phyloP scores from a whole-genome alignment of 2,888 invertebrate species.

The Stenurella melanura region DNA sequence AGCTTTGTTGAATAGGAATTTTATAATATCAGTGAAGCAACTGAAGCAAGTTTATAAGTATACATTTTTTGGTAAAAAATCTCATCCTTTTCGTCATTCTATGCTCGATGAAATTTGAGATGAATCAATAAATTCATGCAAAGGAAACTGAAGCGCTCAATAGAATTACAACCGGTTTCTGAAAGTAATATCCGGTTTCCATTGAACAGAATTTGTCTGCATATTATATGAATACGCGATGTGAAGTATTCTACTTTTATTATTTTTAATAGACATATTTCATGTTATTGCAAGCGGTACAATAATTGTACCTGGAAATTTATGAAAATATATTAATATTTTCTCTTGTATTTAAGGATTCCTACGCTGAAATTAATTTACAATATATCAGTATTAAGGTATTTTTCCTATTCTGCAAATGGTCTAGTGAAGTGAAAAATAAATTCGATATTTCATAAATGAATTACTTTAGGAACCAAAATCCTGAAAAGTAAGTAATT shows the following conservation, averaged over 20 bases:
- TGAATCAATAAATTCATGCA: constrained; percentile 51
- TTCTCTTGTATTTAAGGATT: background rate
- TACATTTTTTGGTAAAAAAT: constrained; percentile 41
- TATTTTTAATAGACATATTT: constrained; percentile 35
- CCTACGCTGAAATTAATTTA: background rate
- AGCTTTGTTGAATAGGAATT: constrained; percentile 11
- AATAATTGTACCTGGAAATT: background rate
- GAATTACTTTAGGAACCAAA: too few species aligned
- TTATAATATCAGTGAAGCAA: constrained; percentile 28
- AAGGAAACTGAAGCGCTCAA: constrained; percentile 50
- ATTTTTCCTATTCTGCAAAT: too few species aligned
- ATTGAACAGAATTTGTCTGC: constrained; percentile 42
- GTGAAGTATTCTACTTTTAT: constrained; percentile 18
- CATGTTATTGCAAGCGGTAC: background rate
- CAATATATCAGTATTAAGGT: background rate
- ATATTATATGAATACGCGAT: constrained; percentile 33
- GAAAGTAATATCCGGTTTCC: constrained; percentile 52
- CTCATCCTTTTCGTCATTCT: constrained; percentile 29
- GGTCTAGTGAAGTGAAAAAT: too few species aligned
- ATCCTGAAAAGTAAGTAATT: too few species aligned
- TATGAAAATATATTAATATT: background rate
- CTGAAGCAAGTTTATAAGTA: constrained; percentile 20
- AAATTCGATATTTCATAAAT: too few species aligned
- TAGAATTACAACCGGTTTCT: constrained; percentile 52
- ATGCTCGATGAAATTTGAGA: constrained; percentile 46